Percentiles rank a stretch among this genome's conserved stretches.
phyloP scores from a whole-genome alignment of 2,888 invertebrate species.

The Cetonia aurata region DNA sequence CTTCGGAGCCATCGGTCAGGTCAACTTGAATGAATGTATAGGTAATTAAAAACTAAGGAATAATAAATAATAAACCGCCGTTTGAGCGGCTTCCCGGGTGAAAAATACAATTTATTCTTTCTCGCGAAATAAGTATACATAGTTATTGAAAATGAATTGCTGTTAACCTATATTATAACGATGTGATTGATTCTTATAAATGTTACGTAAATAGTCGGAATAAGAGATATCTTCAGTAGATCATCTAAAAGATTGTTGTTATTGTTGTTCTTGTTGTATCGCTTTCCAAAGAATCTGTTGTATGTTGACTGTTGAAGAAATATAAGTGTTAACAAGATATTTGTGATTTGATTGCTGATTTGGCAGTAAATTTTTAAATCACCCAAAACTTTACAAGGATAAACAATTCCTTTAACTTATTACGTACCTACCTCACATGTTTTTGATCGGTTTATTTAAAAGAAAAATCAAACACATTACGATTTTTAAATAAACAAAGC shows the following conservation, averaged over 20 bases:
- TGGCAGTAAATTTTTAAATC: constrained; percentile 17
- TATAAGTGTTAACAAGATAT: constrained; percentile 16
- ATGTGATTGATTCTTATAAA: not conserved
- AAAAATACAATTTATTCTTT: not conserved
- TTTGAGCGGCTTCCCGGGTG: not conserved
- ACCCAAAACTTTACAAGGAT: not conserved
- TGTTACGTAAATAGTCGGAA: not conserved
- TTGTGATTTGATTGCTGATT: constrained; percentile 32
- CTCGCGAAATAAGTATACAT: not conserved
- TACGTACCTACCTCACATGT: too few species aligned
- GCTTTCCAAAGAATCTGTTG: constrained; percentile 10
- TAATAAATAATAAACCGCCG: constrained; percentile 11
- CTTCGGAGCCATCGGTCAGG: constrained; percentile 89
- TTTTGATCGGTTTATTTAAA: too few species aligned
- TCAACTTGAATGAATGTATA: constrained; percentile 71
- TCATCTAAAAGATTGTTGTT: constrained; percentile 5
- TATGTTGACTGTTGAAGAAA: constrained; percentile 25
- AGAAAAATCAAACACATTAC: not conserved
- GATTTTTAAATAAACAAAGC: not conserved
- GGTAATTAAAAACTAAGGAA: constrained; percentile 54
- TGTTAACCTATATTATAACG: too few species aligned
- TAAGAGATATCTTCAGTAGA: not conserved
- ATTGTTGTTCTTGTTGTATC: not conserved
- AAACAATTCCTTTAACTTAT: too few species aligned
- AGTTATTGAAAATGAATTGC: not conserved